A percentile compares a stretch with the other conserved stretches of the same genome.
These are phyloP conservation scores for Brachionus sp. DNA, from an alignment of 1,140 invertebrate species.

Conservation along the genomic window DNA sequence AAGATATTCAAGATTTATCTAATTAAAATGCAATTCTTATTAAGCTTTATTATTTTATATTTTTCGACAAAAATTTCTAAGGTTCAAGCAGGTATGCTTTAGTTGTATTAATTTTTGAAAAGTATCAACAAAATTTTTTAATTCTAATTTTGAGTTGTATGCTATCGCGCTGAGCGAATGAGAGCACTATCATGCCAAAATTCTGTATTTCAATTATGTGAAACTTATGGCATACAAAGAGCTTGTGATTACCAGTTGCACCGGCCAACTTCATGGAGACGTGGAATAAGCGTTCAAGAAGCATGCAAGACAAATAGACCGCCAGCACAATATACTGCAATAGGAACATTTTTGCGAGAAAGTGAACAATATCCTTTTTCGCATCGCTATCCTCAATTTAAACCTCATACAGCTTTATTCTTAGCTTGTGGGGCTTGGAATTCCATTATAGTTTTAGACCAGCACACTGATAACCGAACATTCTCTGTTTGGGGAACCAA, in stretches of 20 bases:
- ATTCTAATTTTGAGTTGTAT: neutral
- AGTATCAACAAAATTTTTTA: neutral
- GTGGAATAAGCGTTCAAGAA: conserved; percentile 4
- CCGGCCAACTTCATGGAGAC: conserved; percentile 4
- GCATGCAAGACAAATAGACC: neutral
- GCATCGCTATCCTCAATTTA: neutral
- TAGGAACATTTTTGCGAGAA: neutral
- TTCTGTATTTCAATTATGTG: conserved; percentile 12
- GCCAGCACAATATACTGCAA: neutral
- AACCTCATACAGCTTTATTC: neutral
- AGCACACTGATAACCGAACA: conserved; percentile 23
- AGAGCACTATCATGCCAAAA: neutral
- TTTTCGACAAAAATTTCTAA: too few relatives aligned
- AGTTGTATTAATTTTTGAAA: neutral
- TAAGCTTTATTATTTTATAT: too few relatives aligned
- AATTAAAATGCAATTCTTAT: too few relatives aligned
- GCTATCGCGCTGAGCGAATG: neutral
- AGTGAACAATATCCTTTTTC: neutral
- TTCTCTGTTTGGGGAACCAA: conserved; percentile 12
- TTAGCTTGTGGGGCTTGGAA: neutral
- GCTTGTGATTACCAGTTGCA: conserved; percentile 28
- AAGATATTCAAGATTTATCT: too few relatives aligned
- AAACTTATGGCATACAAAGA: neutral
- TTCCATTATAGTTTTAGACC: conserved; percentile 8
- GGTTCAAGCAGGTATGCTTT: neutral